phyloP scores from a whole-genome alignment of 1,140 invertebrate species.

The Pemphigus obesinymphae region DNA sequence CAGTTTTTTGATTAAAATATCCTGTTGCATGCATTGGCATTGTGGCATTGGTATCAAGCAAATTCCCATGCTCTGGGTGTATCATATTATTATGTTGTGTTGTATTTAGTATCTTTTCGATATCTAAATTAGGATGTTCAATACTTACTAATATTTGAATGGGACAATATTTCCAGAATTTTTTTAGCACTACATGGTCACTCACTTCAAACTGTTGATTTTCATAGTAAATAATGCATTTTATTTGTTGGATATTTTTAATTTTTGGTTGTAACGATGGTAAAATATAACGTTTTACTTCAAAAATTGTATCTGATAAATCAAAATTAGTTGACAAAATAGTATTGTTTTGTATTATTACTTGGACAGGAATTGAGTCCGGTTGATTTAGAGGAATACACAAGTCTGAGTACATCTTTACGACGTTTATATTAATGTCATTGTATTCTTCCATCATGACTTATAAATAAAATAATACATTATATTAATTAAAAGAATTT shows the following conservation, averaged over 20 bases:
- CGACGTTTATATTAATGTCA: too few species aligned
- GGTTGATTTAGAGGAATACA: not conserved
- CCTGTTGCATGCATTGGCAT: not conserved
- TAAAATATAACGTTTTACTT: constrained; percentile 11
- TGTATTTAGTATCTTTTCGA: not conserved
- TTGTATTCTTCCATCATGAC: too few species aligned
- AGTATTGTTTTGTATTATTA: not conserved
- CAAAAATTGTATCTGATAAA: constrained; percentile 9
- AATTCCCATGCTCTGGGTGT: not conserved
- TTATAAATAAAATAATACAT: too few species aligned
- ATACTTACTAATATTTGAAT: not conserved
- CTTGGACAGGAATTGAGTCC: not conserved
- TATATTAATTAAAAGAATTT: too few species aligned
- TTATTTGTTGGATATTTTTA: constrained; percentile 15
- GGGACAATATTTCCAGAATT: not conserved
- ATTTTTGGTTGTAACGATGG: not conserved
- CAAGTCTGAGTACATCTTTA: not conserved
- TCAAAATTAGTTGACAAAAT: not conserved
- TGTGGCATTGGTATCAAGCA: not conserved
- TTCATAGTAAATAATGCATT: not conserved
- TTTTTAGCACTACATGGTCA: not conserved
- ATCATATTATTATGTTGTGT: not conserved
- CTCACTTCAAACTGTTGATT: not conserved
- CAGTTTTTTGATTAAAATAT: not conserved
- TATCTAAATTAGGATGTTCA: not conserved